Base-by-base conservation (phyloP, 2,888 invertebrate genomes). In the Notocelia uddmanniana region DNA sequence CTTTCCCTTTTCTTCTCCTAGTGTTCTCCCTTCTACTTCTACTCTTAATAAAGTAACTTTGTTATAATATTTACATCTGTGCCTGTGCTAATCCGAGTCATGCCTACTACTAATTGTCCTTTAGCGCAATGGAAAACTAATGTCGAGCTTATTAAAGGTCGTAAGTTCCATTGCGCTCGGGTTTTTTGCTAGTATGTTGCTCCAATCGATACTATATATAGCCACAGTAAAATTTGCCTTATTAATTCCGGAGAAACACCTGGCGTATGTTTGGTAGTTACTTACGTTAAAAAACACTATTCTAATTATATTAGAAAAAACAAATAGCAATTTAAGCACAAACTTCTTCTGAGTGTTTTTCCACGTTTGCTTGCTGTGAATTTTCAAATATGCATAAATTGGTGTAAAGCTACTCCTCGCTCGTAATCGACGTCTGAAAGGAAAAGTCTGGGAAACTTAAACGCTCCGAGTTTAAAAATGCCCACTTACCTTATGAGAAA, bases 401-500 rank as follows among this genome's bases (percentile, higher is more conserved):
- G 58, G 23, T 41, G 58, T 48, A 21, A 19, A 55, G 41, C 34
- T 19, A 15, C 58, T 41, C 31, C 55, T 6, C 18, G 34, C 26
- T 23, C 66, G 41, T 71, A 71, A 72, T 62, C 68, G 72, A 57
- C 60, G 60, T 68, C 68, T 68, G 72, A 72, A 68, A 62, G 48
- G 45, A 60, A 71, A 72, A 67, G 72, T 68, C 68, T 70, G 68
- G 68, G 26, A 62, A 72, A 72, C 72, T 72, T 72, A 62, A 72
- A 50, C 68, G 68, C 68, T 37, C 74, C 68, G 77, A 74, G 78
- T 75, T 78, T 75, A 79, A 81, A 77, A 78, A 73, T 67, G 76
- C 77, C 79, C 79, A 83, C 82, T 85, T 80, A 79, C 78, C 82
- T 85, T 87, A 86, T 83, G 85, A 85, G 86, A 85, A 88, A 87